Evolutionary conservation across 1,140 invertebrate genomes (phyloP), one percentile per base, ranked within the genome.

Genomic region (Megalopta genalis): DNA sequence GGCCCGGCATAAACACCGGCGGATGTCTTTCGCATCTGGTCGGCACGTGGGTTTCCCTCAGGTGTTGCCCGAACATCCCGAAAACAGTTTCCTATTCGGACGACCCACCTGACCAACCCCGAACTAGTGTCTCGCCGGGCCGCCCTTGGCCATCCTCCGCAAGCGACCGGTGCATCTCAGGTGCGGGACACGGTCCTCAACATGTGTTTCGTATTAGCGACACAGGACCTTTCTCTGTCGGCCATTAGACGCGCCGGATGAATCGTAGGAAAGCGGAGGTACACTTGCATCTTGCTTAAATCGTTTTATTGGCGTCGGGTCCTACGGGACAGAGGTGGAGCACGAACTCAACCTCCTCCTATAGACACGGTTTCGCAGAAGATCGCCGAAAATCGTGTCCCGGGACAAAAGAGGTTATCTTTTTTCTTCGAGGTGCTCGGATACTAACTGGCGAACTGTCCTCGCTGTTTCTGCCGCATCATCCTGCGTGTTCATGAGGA

Each of bases 161-260:
- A 25, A 46, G 42, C 52, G 18, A 52, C 63, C n/a, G 23, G 49
- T 21, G 80, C 27, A 81, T 81, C 82, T 84, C 84, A 87, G 87
- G 80, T 88, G 80, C 70, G 21, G 52, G 66, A 57, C 66, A 27
- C 14, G 42, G n/a, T 54, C 73, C 54, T 66, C 70, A 85, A 82
- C 86, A 85, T 87, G 67, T 85, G 88, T 88, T 86, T 87, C 82
- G 80, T 81, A 90, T 91, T 90, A 89, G 73, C 82, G 14, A 65
- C 68, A 1, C n/a, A 23, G n/a, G 16, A 78, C 77, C 60, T 82
- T 57, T 68, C 46, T 46, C n/a, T 27, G 9, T 0, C 37, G 42
- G 73, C 62, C 77, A 60, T 77, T 81, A 76, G 82, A 80, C 42
- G 27, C 27, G n/a, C 54, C 37, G 23, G 7, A 23, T 16, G 74